Evolutionary conservation across 2,113 vertebrate genomes (phyloP), one percentile per base, ranked within the genome.

Genomic region (Condylura cristata): DNA sequence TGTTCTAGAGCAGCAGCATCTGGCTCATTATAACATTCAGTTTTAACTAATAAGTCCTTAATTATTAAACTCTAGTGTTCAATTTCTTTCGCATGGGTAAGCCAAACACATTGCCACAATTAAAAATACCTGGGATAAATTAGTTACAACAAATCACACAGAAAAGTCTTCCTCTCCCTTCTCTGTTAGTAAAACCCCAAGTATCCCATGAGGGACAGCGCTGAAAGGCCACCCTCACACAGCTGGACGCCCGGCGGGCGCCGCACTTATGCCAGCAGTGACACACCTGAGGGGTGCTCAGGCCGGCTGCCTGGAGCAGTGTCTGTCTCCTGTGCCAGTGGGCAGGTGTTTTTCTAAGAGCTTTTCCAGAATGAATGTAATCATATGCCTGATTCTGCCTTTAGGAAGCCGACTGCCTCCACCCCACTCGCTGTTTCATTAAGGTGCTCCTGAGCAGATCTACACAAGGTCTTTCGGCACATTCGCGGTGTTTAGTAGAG

Each of bases 1-100:
- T 85, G 30, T 94, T 97, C 95, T 94, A 95, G 90, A 89, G 86
- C 60, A 96, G 96, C 75, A 96, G 97, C 97, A 97, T 97, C 96
- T 98, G 97, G 96, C 92, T 97, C 96, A 97, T 98, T 97, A 96
- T 66, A 97, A 96, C 80, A 68, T 61, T 90, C 93, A 66, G 75
- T 96, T 97, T 97, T 96, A 97, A 97, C 87, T 96, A 98, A 97
- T 97, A 97, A 97, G 97, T 96, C 60, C 96, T 96, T 97, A 96
- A 97, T 98, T 97, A 97, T 98, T 98, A 95, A 98, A 97, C 89
- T 94, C 96, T 90, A 63, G 85, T 65, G 37, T 88, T 97, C 95
- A 72, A 90, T 96, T 97, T 96, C 89, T 95, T 95, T 95, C 95
- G 85, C 66, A 94, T 11, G 56, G 81, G 83, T 85, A 92, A 96